These are phyloP conservation scores for Cheilinus undulatus DNA, from an alignment of 2,113 vertebrate species.

Conservation along the genomic window DNA sequence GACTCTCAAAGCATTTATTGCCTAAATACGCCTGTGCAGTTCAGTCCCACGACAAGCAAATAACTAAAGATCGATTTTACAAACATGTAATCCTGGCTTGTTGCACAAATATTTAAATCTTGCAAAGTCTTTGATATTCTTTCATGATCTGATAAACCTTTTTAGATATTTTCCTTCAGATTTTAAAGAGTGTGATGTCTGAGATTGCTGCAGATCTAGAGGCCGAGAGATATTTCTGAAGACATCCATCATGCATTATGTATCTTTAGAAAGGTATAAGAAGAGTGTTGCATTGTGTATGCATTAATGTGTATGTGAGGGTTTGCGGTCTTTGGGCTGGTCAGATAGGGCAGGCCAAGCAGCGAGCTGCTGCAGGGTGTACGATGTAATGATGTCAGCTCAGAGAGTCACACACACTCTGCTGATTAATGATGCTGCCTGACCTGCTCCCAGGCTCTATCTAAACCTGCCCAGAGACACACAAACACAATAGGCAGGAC, in stretches of 20 bases:
- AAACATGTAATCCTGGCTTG: conserved; percentile 15
- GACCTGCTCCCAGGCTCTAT: conserved; percentile 91
- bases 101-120: conserved; percentile 32
- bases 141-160: not conserved
- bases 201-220: conserved; percentile 3
- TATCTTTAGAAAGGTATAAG: conserved; percentile 44
- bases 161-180: conserved; percentile 31
- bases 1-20: conserved; percentile 37
- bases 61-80: conserved; percentile 7
- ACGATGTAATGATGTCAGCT: conserved; percentile 97
- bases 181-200: conserved; percentile 13
- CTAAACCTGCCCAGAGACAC: conserved; percentile 88
- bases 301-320: conserved; percentile 17
- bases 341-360: conserved; percentile 88
- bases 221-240: conserved; percentile 31
- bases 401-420: conserved; percentile 74
- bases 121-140: conserved; percentile 30
- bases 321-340: conserved; percentile 53
- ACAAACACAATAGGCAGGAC: conserved; percentile 37
- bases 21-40: conserved; percentile 30
- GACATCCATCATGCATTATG: conserved; percentile 39
- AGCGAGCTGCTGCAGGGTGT: conserved; percentile 91
- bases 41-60: conserved; percentile 12
- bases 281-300: conserved; percentile 17
- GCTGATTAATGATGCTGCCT: conserved; percentile 95